These are phyloP conservation scores for Edolisoma coerulescens DNA, from an alignment of 2,113 vertebrate genomes.

Conservation along the genomic window DNA sequence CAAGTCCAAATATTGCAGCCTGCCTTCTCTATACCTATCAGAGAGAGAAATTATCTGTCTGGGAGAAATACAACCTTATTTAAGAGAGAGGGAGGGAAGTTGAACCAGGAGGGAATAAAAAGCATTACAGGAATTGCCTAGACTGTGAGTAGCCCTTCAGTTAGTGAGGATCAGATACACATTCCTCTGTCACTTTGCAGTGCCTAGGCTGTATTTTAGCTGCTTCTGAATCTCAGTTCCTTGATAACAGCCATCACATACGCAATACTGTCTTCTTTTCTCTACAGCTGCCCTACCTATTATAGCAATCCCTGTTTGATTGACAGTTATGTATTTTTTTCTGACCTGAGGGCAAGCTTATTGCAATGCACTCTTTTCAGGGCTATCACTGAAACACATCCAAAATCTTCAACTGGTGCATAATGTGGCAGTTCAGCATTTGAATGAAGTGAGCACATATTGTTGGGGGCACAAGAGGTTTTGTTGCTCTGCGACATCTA, in stretches of 20 bases:
- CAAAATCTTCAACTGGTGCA: not conserved
- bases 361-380: not conserved
- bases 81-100: not conserved
- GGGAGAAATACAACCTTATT: not conserved
- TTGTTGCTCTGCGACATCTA: not conserved
- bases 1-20: not conserved
- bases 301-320: not conserved
- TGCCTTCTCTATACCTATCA: not conserved
- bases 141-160: not conserved
- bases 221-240: not conserved
- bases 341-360: constrained; percentile 33
- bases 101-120: not conserved
- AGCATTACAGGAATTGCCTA: not conserved
- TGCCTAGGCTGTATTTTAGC: not conserved
- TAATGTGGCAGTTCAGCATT: not conserved
- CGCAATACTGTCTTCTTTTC: not conserved
- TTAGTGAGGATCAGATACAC: not conserved
- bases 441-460: not conserved
- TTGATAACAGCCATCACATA: not conserved
- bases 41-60: not conserved
- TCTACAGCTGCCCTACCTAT: not conserved
- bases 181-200: not conserved
- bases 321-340: constrained; percentile 13
- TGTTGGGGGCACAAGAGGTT: not conserved
- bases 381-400: not conserved